These are phyloP conservation scores for Anguilla anguilla DNA, from an alignment of 2,797 vertebrate genomes.

Conservation along the genomic window DNA sequence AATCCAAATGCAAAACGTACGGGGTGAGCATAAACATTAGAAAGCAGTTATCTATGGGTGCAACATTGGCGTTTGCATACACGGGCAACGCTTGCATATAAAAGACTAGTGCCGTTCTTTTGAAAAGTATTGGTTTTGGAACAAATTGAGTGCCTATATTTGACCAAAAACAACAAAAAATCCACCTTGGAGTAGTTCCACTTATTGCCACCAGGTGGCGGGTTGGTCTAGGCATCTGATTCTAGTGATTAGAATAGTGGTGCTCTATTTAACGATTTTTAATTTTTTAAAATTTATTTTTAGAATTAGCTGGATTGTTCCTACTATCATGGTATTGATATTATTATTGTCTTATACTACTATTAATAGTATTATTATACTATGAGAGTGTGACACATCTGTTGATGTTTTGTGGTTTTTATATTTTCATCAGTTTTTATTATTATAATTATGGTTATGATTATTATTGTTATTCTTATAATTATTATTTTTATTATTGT, in stretches of 20 bases:
- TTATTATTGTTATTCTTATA: too few relatives aligned
- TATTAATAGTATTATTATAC: background rate
- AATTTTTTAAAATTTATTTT: too few relatives aligned
- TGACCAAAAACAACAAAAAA: background rate
- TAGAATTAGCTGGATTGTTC: too few relatives aligned
- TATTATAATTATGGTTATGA: background rate
- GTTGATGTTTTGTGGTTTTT: background rate
- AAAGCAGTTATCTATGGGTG: background rate
- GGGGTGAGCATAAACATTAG: background rate
- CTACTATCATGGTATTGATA: too few relatives aligned
- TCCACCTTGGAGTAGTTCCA: background rate
- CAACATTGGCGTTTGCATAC: background rate
- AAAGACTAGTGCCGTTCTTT: background rate
- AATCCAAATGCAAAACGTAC: background rate
- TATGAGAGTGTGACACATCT: background rate
- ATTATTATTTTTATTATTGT: too few relatives aligned
- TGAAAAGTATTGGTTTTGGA: background rate
- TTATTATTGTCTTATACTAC: background rate
- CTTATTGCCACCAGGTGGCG: constrained; percentile 58
- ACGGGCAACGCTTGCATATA: background rate
- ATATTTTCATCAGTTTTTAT: background rate
- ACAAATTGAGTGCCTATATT: too few relatives aligned
- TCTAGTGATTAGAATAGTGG: background rate
- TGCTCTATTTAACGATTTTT: background rate
- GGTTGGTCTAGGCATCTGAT: constrained; percentile 41